Evolutionary conservation across 2,113 vertebrate genomes (phyloP).

Genomic region (Ahaetulla prasina): DNA sequence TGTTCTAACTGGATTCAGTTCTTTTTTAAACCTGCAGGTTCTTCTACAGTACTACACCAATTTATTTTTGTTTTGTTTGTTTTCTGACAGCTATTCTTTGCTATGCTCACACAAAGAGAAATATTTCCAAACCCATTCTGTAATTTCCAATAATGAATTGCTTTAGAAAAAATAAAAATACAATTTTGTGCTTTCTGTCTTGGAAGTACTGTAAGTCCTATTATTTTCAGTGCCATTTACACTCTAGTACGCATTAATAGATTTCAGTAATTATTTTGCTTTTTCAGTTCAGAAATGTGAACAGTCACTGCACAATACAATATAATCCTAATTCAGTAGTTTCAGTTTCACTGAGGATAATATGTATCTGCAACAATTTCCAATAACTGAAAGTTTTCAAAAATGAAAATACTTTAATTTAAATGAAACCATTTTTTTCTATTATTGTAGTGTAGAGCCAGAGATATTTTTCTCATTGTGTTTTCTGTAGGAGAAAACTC

Average conservation of each 20-base stretch:
- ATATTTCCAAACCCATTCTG: neutral
- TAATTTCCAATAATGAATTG: neutral
- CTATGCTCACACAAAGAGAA: neutral
- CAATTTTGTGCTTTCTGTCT: neutral
- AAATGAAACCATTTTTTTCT: neutral
- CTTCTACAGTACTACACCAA: neutral
- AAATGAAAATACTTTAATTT: neutral
- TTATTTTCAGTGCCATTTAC: neutral
- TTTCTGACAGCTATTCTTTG: neutral
- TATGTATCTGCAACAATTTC: neutral
- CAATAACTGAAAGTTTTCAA: neutral
- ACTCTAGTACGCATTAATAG: neutral
- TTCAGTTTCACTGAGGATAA: neutral
- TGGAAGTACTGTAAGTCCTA: neutral
- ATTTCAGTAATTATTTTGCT: neutral
- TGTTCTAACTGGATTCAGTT: neutral
- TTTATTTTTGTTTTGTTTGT: neutral
- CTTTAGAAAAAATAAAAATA: neutral
- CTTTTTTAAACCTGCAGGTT: neutral
- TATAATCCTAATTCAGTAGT: neutral
- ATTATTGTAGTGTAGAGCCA: neutral
- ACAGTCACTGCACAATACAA: neutral
- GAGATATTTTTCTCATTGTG: neutral
- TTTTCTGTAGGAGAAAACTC: neutral
- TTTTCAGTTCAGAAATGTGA: neutral